Evolutionary conservation across 1,140 invertebrate genomes (phyloP), one percentile per base, ranked within the genome.

Genomic region (Hyphantria cunea): DNA sequence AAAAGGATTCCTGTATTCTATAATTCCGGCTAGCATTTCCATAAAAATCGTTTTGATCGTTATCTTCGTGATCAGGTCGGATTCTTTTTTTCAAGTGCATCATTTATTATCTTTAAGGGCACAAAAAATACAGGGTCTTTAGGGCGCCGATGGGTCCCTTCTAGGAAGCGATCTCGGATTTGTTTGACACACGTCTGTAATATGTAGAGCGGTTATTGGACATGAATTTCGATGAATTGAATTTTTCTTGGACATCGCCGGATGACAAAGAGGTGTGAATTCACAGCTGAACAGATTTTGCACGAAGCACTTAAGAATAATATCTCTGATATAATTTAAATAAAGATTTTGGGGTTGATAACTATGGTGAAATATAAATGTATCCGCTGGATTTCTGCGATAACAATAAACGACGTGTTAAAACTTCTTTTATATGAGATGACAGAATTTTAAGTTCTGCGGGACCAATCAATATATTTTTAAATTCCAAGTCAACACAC

Each of bases 21-120:
- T 86, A 83, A 89, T 90, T 85, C 82, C 84, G 80, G 78, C 58
- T 77, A 84, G 76, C 76, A 87, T 90, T 90, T 86, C 86, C 86
- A 90, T 90, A 90, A 90, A 90, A 90, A 89, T 90, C 72, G 85
- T 87, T 84, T 79, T 76, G 87, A 90, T 90, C 78, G 78, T 88
- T 90, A 90, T 90, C 87, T 86, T 68, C 54, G 65, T 78, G 84
- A 89, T 86, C 86, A 90, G 87, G 87, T 90, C 84, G 82, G 82
- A 83, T 81, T 81, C 72, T 84, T 88, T 86, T 86, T 84, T 84
- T 74, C 70, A 74, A 79, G 76, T 74, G 80, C 82, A 85, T 90
- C 87, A 87, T 90, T 90, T 90, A 88, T 90, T 90, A 90, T 90
- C 80, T 89, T 85, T 83, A 82, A 78, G 68, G 74, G 76, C 72